A percentile compares a stretch with the other conserved stretches of the same genome.
Evolutionary conservation across 2,113 vertebrate species (phyloP).

Genomic region (Pelobates fuscus): DNA sequence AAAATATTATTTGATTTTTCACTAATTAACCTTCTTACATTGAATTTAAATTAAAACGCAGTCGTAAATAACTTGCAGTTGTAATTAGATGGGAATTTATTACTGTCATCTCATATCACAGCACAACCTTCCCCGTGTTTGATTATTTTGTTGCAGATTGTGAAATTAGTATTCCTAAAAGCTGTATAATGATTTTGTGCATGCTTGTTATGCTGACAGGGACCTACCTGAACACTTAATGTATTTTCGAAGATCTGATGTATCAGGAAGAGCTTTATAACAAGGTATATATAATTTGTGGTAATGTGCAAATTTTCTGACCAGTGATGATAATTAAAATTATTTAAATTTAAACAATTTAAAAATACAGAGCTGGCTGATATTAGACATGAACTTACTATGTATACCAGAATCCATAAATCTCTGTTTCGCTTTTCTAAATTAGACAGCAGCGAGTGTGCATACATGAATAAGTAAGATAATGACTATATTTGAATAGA

Average conservation of each 20-base stretch:
- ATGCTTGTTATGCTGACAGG: constrained; percentile 1
- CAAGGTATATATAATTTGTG: no score
- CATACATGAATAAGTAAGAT: no score
- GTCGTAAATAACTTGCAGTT: constrained; percentile 42
- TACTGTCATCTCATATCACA: constrained; percentile 1
- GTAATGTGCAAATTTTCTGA: no score
- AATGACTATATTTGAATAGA: no score
- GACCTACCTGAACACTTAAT: not conserved
- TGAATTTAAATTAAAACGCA: constrained; percentile 40
- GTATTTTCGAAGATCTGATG: not conserved
- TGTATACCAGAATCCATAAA: no score
- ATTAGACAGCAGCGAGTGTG: no score
- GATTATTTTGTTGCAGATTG: constrained; percentile 17
- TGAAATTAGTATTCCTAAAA: constrained; percentile 8
- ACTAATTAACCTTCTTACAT: constrained; percentile 42
- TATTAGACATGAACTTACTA: no score
- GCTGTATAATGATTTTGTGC: constrained; percentile 13
- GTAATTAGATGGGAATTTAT: constrained; percentile 47
- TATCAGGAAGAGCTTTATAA: not conserved
- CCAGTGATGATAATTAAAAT: no score
- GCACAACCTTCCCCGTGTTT: not conserved
- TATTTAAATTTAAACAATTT: no score
- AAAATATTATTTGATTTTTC: constrained; percentile 22
- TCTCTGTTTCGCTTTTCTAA: no score
- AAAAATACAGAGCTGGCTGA: no score